Conservation (phyloP, 2,113 vertebrate species). For the Aleadryas rufinucha region DNA sequence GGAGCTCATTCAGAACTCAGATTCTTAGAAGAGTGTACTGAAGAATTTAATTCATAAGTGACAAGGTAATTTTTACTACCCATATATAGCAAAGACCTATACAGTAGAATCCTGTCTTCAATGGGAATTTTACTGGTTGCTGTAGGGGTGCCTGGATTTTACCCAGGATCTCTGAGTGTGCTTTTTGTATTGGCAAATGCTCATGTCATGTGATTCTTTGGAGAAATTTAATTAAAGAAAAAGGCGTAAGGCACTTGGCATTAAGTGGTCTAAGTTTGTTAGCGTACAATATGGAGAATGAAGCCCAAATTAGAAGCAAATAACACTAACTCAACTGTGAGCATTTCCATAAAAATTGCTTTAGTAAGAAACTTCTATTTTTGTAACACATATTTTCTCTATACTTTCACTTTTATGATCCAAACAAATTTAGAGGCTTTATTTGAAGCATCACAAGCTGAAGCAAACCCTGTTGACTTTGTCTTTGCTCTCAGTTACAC, state of each 20-base stretch:
- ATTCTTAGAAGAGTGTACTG: neutral
- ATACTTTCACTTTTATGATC: neutral
- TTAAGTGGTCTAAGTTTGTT: neutral
- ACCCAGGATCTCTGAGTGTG: neutral
- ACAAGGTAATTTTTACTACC: neutral
- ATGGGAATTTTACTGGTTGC: neutral
- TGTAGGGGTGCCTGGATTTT: neutral
- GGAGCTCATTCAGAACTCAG: neutral
- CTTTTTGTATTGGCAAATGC: neutral
- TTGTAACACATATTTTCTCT: neutral
- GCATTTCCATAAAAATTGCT: neutral
- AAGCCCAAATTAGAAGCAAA: neutral
- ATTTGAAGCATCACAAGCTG: neutral
- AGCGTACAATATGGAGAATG: neutral
- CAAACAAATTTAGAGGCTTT: neutral
- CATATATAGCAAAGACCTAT: neutral
- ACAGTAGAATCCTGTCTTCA: neutral
- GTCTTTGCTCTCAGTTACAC: neutral
- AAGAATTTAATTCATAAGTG: neutral
- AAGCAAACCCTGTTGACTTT: neutral
- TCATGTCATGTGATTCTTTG: neutral
- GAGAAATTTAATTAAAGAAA: slow-evolving; percentile 18
- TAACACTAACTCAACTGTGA: neutral
- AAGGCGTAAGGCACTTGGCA: neutral
- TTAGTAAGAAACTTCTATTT: neutral